A percentile compares a stretch with the other conserved stretches of the same genome.
These are phyloP conservation scores for Cephonodes hylas DNA, from an alignment of 2,888 invertebrate genomes.

Conservation along the genomic window DNA sequence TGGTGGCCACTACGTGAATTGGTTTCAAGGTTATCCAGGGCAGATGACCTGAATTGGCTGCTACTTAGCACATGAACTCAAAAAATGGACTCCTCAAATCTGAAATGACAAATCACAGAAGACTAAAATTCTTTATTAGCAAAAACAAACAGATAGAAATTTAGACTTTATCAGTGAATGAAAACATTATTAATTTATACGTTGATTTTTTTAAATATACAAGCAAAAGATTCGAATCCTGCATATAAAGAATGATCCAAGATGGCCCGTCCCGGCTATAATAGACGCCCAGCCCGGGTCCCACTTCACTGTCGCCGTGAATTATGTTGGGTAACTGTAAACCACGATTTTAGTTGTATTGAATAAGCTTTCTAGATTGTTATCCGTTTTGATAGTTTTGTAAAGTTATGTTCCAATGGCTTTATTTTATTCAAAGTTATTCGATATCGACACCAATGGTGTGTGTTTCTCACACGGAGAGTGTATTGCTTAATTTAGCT, in stretches of 20 bases:
- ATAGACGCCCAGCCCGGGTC: neutral
- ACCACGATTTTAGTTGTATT: neutral
- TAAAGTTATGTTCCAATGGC: neutral
- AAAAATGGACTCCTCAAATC: too few relatives aligned
- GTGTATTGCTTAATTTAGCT: neutral
- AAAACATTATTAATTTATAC: too few relatives aligned
- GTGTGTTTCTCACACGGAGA: neutral
- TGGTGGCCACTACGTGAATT: too few relatives aligned
- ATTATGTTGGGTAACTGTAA: neutral
- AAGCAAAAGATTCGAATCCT: too few relatives aligned
- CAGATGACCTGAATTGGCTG: too few relatives aligned
- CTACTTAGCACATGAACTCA: too few relatives aligned
- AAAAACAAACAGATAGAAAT: too few relatives aligned
- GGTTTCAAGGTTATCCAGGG: too few relatives aligned
- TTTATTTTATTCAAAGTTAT: constrained; percentile 3
- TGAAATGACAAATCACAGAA: too few relatives aligned
- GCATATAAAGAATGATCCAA: neutral
- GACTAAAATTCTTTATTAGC: too few relatives aligned
- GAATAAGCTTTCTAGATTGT: constrained; percentile 6
- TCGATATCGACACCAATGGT: neutral
- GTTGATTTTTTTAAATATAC: too few relatives aligned
- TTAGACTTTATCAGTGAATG: too few relatives aligned
- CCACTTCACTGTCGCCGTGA: neutral
- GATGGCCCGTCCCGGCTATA: neutral
- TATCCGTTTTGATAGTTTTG: neutral